Evolutionary conservation across 1,140 invertebrate species (phyloP).

Genomic region (Antheraea pernyi): DNA sequence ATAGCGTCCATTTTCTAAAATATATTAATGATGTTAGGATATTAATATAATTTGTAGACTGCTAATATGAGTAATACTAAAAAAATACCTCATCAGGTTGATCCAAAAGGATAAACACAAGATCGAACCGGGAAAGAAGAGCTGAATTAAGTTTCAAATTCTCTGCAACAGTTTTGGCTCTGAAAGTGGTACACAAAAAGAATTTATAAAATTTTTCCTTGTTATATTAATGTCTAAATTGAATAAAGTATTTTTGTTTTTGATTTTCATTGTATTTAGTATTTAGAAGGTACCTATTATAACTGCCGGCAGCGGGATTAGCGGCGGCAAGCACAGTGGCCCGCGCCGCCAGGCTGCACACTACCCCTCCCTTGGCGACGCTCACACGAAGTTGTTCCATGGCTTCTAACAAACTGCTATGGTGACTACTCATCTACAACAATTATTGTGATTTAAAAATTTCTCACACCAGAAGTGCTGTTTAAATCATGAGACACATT

Average conservation of each 20-base stretch:
- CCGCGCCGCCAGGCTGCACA: slow-evolving; percentile 88
- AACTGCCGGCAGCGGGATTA: slow-evolving; percentile 94
- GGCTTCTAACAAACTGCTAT: slow-evolving; percentile 89
- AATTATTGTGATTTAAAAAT: no score
- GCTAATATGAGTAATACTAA: background rate
- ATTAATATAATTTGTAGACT: background rate
- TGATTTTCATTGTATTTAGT: no score
- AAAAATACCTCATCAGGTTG: slow-evolving; percentile 83
- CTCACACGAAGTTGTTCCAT: slow-evolving; percentile 97
- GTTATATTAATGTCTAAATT: no score
- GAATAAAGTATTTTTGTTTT: no score
- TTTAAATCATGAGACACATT: no score
- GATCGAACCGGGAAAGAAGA: slow-evolving; percentile 94
- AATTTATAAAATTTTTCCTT: no score
- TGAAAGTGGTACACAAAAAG: slow-evolving; percentile 26
- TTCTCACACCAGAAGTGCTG: no score
- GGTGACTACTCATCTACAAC: slow-evolving; percentile 71
- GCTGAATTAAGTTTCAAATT: slow-evolving; percentile 93
- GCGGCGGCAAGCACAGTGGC: slow-evolving; percentile 95
- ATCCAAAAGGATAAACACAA: slow-evolving; percentile 95
- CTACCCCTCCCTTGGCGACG: slow-evolving; percentile 92
- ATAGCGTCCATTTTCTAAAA: slow-evolving; percentile 84
- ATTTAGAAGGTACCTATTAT: slow-evolving; percentile 80
- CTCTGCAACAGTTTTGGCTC: slow-evolving; percentile 92
- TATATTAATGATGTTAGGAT: slow-evolving; percentile 9